phyloP scores from a whole-genome alignment of 2,797 vertebrate species.

The Synanceia verrucosa region DNA sequence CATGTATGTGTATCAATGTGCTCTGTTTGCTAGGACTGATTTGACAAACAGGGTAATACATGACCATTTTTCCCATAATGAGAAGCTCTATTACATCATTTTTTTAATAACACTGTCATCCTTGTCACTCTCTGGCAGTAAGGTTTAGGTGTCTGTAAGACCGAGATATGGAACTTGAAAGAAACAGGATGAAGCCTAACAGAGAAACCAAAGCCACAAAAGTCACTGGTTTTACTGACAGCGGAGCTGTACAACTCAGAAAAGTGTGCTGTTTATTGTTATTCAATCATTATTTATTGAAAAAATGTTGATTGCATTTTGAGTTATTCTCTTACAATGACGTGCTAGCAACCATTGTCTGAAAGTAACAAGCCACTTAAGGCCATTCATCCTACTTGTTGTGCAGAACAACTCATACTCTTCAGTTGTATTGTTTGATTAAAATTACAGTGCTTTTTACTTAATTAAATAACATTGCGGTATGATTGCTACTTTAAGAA shows the following conservation, averaged over 20 bases:
- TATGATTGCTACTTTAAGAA: not conserved
- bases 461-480: not conserved
- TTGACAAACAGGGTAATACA: slow-evolving; percentile 40
- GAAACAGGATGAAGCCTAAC: slow-evolving; percentile 23
- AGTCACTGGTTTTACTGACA: not conserved
- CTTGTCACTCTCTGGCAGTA: slow-evolving; percentile 39
- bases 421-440: not conserved
- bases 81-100: slow-evolving; percentile 31
- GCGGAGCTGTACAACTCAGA: not conserved
- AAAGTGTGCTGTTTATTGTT: slow-evolving; percentile 1
- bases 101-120: slow-evolving; percentile 31
- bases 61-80: slow-evolving; percentile 37
- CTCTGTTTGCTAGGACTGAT: slow-evolving; percentile 20
- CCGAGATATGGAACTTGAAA: slow-evolving; percentile 59
- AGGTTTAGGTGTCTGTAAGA: slow-evolving; percentile 43
- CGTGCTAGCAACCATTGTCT: not conserved
- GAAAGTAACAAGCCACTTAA: not conserved
- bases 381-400: not conserved
- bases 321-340: not conserved
- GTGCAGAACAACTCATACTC: not conserved
- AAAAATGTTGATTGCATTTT: slow-evolving; percentile 1
- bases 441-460: not conserved
- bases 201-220: slow-evolving; percentile 6
- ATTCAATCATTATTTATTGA: not conserved
- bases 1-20: slow-evolving; percentile 9